Evolutionary conservation across 2,113 vertebrate species (phyloP).

Genomic region (Paracanthobrama guichenoti): DNA sequence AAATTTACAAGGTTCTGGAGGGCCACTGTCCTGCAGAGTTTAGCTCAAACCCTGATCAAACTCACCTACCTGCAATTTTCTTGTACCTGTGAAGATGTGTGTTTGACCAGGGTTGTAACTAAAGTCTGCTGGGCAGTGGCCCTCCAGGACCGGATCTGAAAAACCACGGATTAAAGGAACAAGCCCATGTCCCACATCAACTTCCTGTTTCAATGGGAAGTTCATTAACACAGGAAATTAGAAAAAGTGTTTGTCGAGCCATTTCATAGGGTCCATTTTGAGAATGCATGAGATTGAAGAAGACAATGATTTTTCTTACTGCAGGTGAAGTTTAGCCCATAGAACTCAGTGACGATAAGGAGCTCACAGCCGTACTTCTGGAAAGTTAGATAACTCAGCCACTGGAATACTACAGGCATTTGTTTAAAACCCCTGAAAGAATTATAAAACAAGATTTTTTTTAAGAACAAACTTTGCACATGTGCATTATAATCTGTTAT

Average conservation of each 20-base stretch:
- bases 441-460: not conserved
- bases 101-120: too few relatives aligned
- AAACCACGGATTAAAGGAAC: too few relatives aligned
- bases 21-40: too few relatives aligned
- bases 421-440: conserved; percentile 81
- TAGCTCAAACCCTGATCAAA: too few relatives aligned
- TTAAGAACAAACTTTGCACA: too few relatives aligned
- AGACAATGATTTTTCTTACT: conserved; percentile 77
- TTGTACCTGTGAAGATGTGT: too few relatives aligned
- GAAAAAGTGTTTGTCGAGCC: not conserved
- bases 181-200: not conserved
- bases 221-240: not conserved
- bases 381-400: conserved; percentile 90
- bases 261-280: not conserved
- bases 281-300: not conserved
- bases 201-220: not conserved
- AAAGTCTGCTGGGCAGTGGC: too few relatives aligned
- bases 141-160: too few relatives aligned
- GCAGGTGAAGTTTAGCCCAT: conserved; percentile 87
- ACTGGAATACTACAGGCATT: conserved; percentile 87
- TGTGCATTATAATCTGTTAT: too few relatives aligned
- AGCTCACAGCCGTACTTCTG: conserved; percentile 94
- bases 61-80: too few relatives aligned
- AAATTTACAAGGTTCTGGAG: too few relatives aligned
- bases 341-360: conserved; percentile 91